Conservation (phyloP, 2,113 vertebrate species). For the Athene noctua region DNA sequence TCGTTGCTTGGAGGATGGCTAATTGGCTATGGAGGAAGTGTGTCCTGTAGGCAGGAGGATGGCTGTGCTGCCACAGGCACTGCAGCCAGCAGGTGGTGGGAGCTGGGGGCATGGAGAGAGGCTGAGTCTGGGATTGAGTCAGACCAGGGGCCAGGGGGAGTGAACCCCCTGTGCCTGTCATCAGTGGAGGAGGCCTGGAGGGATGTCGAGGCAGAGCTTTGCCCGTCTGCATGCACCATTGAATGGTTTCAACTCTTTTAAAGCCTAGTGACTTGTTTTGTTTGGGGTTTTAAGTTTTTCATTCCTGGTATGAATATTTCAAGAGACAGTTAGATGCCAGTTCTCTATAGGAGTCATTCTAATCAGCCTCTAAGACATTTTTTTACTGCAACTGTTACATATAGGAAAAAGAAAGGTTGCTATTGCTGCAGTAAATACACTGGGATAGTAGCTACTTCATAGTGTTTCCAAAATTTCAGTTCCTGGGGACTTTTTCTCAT, state of each 20-base stretch:
- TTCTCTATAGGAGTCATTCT: not conserved
- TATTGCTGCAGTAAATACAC: not conserved
- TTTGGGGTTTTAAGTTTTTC: not conserved
- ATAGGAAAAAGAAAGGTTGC: not conserved
- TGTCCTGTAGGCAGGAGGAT: accelerated
- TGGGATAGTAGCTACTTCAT: not conserved
- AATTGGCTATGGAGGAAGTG: not conserved
- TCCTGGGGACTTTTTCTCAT: not conserved
- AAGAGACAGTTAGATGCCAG: not conserved
- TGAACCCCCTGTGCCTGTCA: accelerated
- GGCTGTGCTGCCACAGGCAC: accelerated
- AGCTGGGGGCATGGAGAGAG: not conserved
- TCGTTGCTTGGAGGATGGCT: not conserved
- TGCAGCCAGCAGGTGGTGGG: accelerated
- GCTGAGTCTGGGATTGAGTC: not conserved
- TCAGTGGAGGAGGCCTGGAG: not conserved
- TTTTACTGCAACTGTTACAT: not conserved
- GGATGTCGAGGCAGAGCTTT: not conserved
- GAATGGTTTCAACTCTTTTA: not conserved
- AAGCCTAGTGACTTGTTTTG: not conserved
- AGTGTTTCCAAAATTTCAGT: not conserved
- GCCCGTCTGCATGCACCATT: not conserved
- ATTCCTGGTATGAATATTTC: not conserved
- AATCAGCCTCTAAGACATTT: not conserved
- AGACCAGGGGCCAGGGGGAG: not conserved